Conservation (phyloP, 2,113 vertebrate species). For the Oenanthe melanoleuca region DNA sequence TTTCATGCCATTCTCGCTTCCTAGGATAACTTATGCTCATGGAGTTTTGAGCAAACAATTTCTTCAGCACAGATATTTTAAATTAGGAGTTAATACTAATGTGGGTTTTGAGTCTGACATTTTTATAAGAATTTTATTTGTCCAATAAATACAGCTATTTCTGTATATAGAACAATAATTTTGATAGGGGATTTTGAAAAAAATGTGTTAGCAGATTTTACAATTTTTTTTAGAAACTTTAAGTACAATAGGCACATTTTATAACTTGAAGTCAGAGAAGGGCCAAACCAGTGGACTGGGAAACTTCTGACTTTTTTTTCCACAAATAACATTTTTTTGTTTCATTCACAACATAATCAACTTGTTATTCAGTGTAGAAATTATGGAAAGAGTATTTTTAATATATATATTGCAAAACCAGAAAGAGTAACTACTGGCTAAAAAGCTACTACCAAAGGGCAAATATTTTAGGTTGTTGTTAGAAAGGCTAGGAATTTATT, state of each 20-base stretch:
- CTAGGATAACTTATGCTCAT: neutral
- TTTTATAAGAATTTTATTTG: neutral
- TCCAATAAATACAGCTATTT: neutral
- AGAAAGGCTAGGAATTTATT: slow-evolving; percentile 61
- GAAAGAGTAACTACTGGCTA: neutral
- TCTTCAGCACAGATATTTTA: neutral
- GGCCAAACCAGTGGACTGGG: neutral
- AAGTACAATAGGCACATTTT: neutral
- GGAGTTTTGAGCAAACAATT: neutral
- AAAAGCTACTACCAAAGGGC: neutral
- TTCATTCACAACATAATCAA: neutral
- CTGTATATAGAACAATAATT: neutral
- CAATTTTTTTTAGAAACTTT: neutral
- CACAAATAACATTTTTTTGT: neutral
- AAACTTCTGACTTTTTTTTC: neutral
- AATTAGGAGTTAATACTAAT: neutral
- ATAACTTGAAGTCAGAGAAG: neutral
- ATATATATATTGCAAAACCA: neutral
- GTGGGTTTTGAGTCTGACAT: neutral
- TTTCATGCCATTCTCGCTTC: neutral
- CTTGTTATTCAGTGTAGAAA: neutral
- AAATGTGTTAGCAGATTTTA: neutral
- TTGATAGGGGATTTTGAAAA: neutral
- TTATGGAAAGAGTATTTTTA: neutral
- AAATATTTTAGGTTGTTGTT: slow-evolving; percentile 65